Evolutionary conservation across 2,797 vertebrate species (phyloP), one percentile per base, ranked within the genome.

Genomic region (Acanthurus leucopareius): DNA sequence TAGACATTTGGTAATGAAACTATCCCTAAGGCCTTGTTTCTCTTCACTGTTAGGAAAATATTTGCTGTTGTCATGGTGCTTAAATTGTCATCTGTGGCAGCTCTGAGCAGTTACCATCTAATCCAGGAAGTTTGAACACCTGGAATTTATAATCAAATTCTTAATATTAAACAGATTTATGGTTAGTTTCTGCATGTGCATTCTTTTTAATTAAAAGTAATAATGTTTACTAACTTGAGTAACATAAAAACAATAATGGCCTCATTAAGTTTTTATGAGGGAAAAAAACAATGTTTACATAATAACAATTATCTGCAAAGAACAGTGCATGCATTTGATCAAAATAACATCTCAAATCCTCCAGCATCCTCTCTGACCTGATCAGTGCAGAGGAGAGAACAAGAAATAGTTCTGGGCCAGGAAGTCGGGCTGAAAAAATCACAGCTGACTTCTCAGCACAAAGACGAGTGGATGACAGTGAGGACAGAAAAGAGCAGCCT

Each of bases 51-150:
- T 89, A 58, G 56, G 75, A 63, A 82, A 80, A 68, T 93, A 85
- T 94, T 94, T 93, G 80, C 73, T 86, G 92, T 95, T 95, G 95
- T 92, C 93, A 96, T 85, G 94, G 88, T 67, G 90, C 75, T 58
- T 59, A 45, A 68, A 78, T 71, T 79, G 28, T 63, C 69, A 65
- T 61, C 22, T 49, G 79, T 73, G 65, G 69, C 57, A 80, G 61
- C 54, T 61, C 58, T 69, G 40, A 58, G 51, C 42, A 52, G 59
- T 73, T 49, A 68, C 32, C 44, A 35, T 69, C 72, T 67, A 56
- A 49, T 56, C 60, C 69, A 81, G 56, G 61, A 85, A 82, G 60
- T 65, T 48, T 77, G 57, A 17, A 83, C 73, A 82, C 54, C 57
- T 75, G 65, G 51, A 73, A 62, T 53, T 59, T 28, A 16, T 42